Evolutionary conservation across 1,140 invertebrate genomes (phyloP).

Genomic region (Drosophila tristis): DNA sequence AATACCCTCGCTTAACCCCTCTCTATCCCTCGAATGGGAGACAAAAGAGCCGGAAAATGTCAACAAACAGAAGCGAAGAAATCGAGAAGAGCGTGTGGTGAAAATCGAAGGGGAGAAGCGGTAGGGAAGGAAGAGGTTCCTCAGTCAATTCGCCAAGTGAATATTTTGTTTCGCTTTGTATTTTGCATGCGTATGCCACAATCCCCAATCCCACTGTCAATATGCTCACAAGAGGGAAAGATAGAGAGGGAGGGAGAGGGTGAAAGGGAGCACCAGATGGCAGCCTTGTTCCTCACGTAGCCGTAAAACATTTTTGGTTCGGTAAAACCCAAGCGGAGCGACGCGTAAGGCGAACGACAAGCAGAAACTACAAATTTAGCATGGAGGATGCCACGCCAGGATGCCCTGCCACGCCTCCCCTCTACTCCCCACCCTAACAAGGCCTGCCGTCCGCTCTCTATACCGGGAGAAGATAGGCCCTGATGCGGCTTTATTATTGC

Average conservation of each 20-base stretch:
- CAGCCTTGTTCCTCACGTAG: slow-evolving; percentile 41
- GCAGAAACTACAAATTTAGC: slow-evolving; percentile 52
- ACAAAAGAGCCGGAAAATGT: slow-evolving; percentile 45
- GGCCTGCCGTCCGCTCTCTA: neutral
- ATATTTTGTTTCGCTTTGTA: slow-evolving; percentile 59
- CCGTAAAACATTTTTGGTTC: slow-evolving; percentile 58
- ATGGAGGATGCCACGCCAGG: slow-evolving; percentile 4
- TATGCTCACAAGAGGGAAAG: slow-evolving; percentile 16
- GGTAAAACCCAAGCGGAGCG: slow-evolving; percentile 12
- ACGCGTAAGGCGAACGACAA: slow-evolving; percentile 26
- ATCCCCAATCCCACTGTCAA: slow-evolving; percentile 57
- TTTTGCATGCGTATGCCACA: slow-evolving; percentile 56
- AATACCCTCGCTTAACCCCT: neutral
- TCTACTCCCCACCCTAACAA: neutral
- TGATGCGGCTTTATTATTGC: slow-evolving; percentile 43
- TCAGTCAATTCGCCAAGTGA: slow-evolving; percentile 57
- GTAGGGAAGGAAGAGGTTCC: neutral
- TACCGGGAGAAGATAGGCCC: slow-evolving; percentile 11
- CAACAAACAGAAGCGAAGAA: slow-evolving; percentile 40
- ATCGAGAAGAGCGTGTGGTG: slow-evolving; percentile 8
- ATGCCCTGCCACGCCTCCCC: neutral
- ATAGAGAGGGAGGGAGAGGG: neutral
- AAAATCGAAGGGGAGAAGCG: neutral
- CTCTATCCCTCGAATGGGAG: slow-evolving; percentile 14
- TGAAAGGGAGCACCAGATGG: slow-evolving; percentile 5